Evolutionary conservation across 2,888 invertebrate genomes (phyloP).

Genomic region (Idaea straminata): DNA sequence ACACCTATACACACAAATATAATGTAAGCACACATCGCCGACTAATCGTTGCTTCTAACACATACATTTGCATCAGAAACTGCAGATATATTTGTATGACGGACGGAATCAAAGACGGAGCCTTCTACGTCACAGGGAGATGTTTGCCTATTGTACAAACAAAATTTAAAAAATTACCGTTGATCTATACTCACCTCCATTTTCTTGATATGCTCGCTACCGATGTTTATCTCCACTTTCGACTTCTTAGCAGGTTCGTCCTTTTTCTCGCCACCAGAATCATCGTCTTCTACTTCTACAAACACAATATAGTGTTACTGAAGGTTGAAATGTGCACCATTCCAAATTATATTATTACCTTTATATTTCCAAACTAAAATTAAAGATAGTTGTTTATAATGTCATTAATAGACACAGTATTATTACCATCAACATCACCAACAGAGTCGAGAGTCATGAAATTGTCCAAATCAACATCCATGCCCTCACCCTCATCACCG

Average conservation of each 20-base stretch:
- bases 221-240: slow-evolving; percentile 86
- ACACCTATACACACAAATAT: slow-evolving; percentile 51
- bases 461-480: slow-evolving; percentile 89
- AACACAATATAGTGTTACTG: slow-evolving; percentile 8
- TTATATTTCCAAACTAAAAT: background rate
- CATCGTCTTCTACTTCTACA: slow-evolving; percentile 80
- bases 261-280: slow-evolving; percentile 80
- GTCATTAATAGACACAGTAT: no score
- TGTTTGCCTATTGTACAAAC: no score
- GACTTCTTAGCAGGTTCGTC: slow-evolving; percentile 75
- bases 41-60: background rate
- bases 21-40: background rate
- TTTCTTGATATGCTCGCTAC: slow-evolving; percentile 88
- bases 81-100: no score
- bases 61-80: background rate
- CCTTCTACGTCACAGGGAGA: no score
- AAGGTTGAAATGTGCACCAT: no score
- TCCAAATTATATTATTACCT: background rate
- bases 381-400: slow-evolving; percentile 11
- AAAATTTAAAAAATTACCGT: background rate
- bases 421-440: slow-evolving; percentile 88
- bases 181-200: slow-evolving; percentile 80
- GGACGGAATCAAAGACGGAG: no score
- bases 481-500: slow-evolving; percentile 85
- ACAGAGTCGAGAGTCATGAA: slow-evolving; percentile 94